Base-by-base conservation (phyloP, 2,888 invertebrate species). In the Eulithis prunata region DNA sequence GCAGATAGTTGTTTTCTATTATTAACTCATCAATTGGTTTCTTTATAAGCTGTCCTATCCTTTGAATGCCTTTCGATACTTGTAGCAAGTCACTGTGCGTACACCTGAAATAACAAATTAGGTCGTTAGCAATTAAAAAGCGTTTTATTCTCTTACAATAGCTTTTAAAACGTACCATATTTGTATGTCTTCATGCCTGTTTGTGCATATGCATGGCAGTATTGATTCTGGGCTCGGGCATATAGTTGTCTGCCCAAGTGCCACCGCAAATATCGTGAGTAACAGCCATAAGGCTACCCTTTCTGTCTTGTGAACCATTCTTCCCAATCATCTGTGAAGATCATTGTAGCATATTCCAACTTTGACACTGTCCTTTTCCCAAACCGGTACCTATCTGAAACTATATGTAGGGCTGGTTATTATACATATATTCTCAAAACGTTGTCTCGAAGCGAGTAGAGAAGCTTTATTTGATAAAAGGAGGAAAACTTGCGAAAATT, bases 61-160 rank as follows among this genome's bases (percentile, higher is more conserved):
- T 94, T 76, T 96, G 95, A 10, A 97, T 87, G 8, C 97, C 97
- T 78, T 95, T 96, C 72, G 96, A 87, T 13, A 97, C 96, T 82
- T 95, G 95, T 5, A 96, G 95, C 64, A 97, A 89, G 81, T 97
- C 97, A 91, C 97, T 97, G 92, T 97, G 97, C n/a, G 97, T 97
- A 84, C 98, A 98, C 97, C 97, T 97, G 86, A 4, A 91, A 89
- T 41, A 4, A 21, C 47, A 59, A 49, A 53, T 52, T 49, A 12
- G 45, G 36, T 58, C n/a, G 11, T 58, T 58, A 58, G 13, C 36
- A 43, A 57, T 56, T 32, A 4, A 2, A 13, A 47, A 47, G 6
- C 12, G 12, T 6, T 41, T 45, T 46, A 54, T 32, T 36, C 10
- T 47, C 14, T 53, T 32, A 56, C 41, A 2, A 14, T 53, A n/a